Evolutionary conservation across 92 coral and sea anemone species (phyloP).

Genomic region (Porites lobata): DNA sequence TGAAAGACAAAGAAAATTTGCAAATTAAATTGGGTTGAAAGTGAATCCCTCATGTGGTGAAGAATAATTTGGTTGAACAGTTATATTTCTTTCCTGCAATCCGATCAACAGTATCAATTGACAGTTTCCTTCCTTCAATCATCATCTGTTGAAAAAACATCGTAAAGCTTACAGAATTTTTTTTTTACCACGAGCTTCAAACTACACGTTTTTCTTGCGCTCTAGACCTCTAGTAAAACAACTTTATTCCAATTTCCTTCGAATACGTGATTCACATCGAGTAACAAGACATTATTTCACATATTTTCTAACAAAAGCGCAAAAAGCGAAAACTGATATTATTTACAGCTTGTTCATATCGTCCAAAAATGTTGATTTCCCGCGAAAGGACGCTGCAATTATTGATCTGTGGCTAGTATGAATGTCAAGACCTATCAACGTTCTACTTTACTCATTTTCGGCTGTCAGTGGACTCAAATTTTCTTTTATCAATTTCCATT

Average conservation of each 20-base stretch:
- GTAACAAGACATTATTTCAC: too few relatives aligned
- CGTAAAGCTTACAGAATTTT: too few relatives aligned
- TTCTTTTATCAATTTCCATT: slow-evolving; percentile 23
- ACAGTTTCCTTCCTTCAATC: not conserved
- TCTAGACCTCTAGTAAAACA: too few relatives aligned
- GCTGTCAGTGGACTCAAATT: slow-evolving; percentile 25
- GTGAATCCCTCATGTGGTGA: not conserved
- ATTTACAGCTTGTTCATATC: slow-evolving; percentile 36
- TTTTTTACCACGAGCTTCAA: too few relatives aligned
- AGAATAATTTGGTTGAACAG: too few relatives aligned
- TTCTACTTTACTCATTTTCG: slow-evolving; percentile 19
- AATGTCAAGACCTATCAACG: slow-evolving; percentile 7
- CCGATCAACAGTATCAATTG: not conserved
- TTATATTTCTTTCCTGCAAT: not conserved
- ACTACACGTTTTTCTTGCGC: too few relatives aligned
- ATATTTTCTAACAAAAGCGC: not conserved
- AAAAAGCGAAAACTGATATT: not conserved
- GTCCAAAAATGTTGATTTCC: slow-evolving; percentile 24
- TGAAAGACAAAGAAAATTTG: not conserved
- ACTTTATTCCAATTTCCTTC: too few relatives aligned
- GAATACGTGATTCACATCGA: too few relatives aligned
- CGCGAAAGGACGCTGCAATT: slow-evolving; percentile 20
- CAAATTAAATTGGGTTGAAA: slow-evolving; percentile 7
- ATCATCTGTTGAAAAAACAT: not conserved
- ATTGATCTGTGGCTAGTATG: not conserved